These are phyloP conservation scores for Anguilla megastoma DNA, from an alignment of 2,797 vertebrate species.

Conservation along the genomic window DNA sequence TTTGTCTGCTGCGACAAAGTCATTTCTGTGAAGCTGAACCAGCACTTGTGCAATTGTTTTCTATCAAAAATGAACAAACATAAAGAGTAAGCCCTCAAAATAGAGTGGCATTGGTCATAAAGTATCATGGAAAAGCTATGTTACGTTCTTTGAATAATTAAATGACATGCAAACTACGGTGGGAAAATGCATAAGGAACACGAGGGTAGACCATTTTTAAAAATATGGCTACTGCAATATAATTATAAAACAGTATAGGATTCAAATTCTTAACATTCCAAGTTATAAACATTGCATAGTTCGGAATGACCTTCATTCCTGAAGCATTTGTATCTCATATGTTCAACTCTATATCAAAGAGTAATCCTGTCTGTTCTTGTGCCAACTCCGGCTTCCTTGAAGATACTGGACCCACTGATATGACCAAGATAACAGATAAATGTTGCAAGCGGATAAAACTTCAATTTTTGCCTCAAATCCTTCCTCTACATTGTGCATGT, in stretches of 20 bases:
- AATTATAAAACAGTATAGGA: too few relatives aligned
- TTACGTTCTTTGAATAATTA: not conserved
- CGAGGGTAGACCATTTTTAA: not conserved
- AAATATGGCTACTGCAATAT: not conserved
- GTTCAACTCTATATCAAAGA: not conserved
- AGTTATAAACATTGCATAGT: too few relatives aligned
- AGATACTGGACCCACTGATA: not conserved
- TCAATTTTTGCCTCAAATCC: not conserved
- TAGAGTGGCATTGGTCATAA: not conserved
- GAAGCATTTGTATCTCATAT: too few relatives aligned
- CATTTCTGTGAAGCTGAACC: conserved; percentile 84
- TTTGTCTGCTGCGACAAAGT: conserved; percentile 84
- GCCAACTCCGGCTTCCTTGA: not conserved
- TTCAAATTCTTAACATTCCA: too few relatives aligned
- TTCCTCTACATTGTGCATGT: not conserved
- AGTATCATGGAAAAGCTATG: not conserved
- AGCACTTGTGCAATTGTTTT: conserved; percentile 89
- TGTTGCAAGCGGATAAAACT: not conserved
- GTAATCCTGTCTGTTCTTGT: not conserved
- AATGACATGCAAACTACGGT: not conserved
- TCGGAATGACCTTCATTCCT: too few relatives aligned
- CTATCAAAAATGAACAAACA: conserved; percentile 58
- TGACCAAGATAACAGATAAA: not conserved
- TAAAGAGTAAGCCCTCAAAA: not conserved
- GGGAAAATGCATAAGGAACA: not conserved